These are phyloP conservation scores for Philonicus albiceps DNA, from an alignment of 2,888 invertebrate genomes.

Conservation along the genomic window DNA sequence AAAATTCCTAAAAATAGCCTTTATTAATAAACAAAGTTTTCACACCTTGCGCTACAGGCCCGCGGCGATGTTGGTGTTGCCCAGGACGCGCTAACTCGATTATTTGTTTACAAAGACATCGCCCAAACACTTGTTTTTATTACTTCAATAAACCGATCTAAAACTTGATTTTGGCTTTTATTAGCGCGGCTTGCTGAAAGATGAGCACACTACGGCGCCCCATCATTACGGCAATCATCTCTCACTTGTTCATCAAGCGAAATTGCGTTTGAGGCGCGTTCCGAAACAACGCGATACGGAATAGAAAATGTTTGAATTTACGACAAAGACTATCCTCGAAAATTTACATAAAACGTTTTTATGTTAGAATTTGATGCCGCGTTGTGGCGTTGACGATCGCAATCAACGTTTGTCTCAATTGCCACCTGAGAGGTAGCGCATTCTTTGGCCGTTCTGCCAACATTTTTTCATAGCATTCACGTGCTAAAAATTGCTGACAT, in stretches of 20 bases:
- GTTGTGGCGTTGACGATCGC: constrained; percentile 3
- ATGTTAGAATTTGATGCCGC: background rate
- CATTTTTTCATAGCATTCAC: constrained; percentile 23
- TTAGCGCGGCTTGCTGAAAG: constrained; percentile 32
- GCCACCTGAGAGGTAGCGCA: constrained; percentile 36
- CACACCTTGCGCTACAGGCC: constrained; percentile 12
- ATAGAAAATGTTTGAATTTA: background rate
- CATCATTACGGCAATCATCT: constrained; percentile 30
- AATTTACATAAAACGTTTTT: background rate
- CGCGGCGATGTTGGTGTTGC: background rate
- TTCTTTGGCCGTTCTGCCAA: constrained; percentile 30
- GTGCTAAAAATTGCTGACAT: constrained; percentile 43
- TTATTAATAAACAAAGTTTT: constrained; percentile 28
- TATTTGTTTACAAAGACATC: constrained; percentile 36
- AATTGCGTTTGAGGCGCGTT: background rate
- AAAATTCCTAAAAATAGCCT: constrained; percentile 20
- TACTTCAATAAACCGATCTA: constrained; percentile 17
- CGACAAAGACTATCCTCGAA: background rate
- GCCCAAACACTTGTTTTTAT: constrained; percentile 42
- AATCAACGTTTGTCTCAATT: constrained; percentile 13
- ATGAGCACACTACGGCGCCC: constrained; percentile 38
- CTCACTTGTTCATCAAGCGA: constrained; percentile 23
- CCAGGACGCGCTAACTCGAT: background rate
- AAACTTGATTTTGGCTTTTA: constrained; percentile 27
- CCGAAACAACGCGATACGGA: background rate